These are phyloP conservation scores for Candoia aspera DNA, from an alignment of 2,113 vertebrate genomes.

Conservation along the genomic window DNA sequence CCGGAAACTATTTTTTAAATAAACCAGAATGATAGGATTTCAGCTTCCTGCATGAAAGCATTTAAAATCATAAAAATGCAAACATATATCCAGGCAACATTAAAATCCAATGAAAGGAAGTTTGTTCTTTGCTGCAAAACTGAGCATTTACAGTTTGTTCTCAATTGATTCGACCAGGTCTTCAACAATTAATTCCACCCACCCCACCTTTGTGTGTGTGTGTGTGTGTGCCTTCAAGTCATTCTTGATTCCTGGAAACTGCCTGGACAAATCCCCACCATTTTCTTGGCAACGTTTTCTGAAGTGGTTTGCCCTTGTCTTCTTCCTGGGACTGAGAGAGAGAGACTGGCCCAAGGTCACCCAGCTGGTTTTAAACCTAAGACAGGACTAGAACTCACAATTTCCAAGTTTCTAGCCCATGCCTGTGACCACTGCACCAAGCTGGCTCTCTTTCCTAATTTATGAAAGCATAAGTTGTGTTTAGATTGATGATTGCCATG, in stretches of 20 bases:
- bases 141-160: slow-evolving; percentile 29
- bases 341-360: too few relatives aligned
- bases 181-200: not conserved
- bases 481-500: slow-evolving; percentile 51
- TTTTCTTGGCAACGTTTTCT: too few relatives aligned
- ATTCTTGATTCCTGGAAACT: not conserved
- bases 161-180: slow-evolving; percentile 4
- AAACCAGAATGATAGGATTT: slow-evolving; percentile 37
- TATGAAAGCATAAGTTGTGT: slow-evolving; percentile 53
- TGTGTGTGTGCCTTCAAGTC: not conserved
- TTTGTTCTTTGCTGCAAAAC: slow-evolving; percentile 31
- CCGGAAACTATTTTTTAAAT: slow-evolving; percentile 24
- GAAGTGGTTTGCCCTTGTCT: too few relatives aligned
- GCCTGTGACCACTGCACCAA: slow-evolving; percentile 15
- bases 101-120: slow-evolving; percentile 43
- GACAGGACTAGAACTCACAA: too few relatives aligned
- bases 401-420: accelerated
- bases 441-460: accelerated
- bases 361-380: too few relatives aligned
- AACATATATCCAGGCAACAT: slow-evolving; percentile 33
- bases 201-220: not conserved
- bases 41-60: slow-evolving; percentile 4
- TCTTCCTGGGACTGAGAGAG: too few relatives aligned
- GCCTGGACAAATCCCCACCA: not conserved
- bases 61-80: slow-evolving; percentile 39